Evolutionary conservation across 2,888 invertebrate species (phyloP), one percentile per base, ranked within the genome.

Genomic region (Antitype chi): DNA sequence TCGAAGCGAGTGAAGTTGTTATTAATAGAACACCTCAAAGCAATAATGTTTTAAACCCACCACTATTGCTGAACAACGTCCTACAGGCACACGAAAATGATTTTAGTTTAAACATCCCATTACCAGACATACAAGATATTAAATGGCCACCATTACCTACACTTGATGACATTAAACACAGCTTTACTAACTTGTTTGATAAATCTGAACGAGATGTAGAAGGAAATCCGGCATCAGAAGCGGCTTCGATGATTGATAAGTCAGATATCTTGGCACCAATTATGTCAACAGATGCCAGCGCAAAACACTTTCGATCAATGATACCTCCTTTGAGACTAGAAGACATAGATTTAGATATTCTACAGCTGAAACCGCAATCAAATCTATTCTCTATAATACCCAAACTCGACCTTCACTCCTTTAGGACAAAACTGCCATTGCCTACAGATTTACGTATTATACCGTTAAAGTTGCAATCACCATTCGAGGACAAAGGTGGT

Each of bases 1-100:
- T 86, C 4, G 90, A 91, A 84, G 92, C 93, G 6, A 95, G 94
- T 87, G 90, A 92, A 76, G 82, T 91, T 25, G 62, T 91, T 62
- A 75, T 86, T 25, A 89, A 87, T 62, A 86, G 78, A 69, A 55
- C 89, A 68, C 80, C 89, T 55, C 66, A 55, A 81, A 73, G 72
- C 84, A 73, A 85, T 43, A 70, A 85, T 32, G 68, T 85, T 53
- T 38, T 77, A 8, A 59, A 55, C 23, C 80, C 88, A 43, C 74
- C 89, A 20, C 49, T 87, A 43, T 76, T 85, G 7, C 70, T 84
- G 43, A 83, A 88, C 70, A 76, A 85, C 63, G 76, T 88, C 73
- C 77, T 88, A 47, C 84, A 90, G 73, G 89, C 90, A 25, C 73
- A 77, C 23, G 43, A n/a, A 76, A 60, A 81, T 80, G 20, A 75